Base-by-base conservation (phyloP, 1,140 invertebrate species). In the Aphidius ervi region DNA sequence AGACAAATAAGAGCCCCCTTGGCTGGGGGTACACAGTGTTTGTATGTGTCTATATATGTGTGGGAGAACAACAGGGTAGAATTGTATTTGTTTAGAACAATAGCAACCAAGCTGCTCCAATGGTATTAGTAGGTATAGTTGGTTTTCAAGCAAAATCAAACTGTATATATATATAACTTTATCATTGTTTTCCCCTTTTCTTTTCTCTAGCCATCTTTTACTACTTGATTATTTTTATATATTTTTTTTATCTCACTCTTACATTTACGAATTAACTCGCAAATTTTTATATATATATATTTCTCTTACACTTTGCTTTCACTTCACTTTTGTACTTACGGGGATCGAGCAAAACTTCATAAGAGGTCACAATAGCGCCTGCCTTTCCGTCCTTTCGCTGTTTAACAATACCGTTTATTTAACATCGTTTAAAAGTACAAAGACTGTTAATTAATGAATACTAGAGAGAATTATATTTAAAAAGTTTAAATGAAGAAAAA, bases 381-480 rank as follows among this genome's bases (percentile, higher is more conserved):
- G 74, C 73, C 70, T 78, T 74, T 77, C 72, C 71, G 72, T 73
- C 71, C 72, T 74, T 75, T 77, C 73, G 73, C 68, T 67, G 63
- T 61, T 62, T 70, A 67, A 80, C 76, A 80, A 79, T 74, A 65
- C 68, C 74, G 72, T 79, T 81, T 79, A 79, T 81, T 79, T 81
- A 78, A 81, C 76, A 78, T 78, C 76, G 76, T 79, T 81, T 79
- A 79, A 77, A 78, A 77, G 71, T 76, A 81, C 76, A 81, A 79
- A 75, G 77, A 70, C 74, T 77, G 73, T 79, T 79, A 79, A 79
- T 79, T 81, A 79, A 78, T 81, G 74, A 70, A 78, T 69, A 72
- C 61, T 56, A 59, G 63, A 42, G 65, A 64, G 63, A 31, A 31
- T 3, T 31, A 31, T 31, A 31, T 31, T 31, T 66, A 49, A 53